Conservation (phyloP, 35 echinoderm and acorn worm genomes). For the Anneissia japonica region DNA sequence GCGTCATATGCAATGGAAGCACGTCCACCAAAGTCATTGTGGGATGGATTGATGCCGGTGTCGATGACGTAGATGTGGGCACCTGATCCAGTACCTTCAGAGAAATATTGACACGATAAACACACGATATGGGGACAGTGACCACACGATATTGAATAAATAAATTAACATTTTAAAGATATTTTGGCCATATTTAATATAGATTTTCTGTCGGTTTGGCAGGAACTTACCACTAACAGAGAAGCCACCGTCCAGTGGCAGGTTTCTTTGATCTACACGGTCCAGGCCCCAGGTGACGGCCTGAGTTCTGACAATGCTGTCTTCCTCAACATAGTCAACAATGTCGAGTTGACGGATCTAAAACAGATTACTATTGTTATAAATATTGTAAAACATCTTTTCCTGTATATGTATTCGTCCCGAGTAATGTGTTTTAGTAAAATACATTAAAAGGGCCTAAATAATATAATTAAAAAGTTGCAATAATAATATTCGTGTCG, state of each 20-base stretch:
- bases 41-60: constrained; percentile 43
- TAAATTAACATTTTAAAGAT: no score
- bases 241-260: constrained; percentile 12
- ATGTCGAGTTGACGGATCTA: constrained; percentile 19
- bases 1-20: constrained; percentile 36
- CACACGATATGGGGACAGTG: background rate
- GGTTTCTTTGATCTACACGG: constrained; percentile 21
- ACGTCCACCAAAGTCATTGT: constrained; percentile 53
- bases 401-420: no score
- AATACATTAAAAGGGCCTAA: no score
- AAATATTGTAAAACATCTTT: no score
- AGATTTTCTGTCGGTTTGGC: background rate
- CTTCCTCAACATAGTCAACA: constrained; percentile 30
- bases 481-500: no score
- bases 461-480: no score
- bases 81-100: constrained; percentile 26
- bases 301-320: background rate
- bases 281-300: constrained; percentile 45
- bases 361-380: no score
- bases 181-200: no score
- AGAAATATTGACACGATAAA: background rate
- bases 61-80: constrained; percentile 63
- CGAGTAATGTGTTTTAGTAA: no score
- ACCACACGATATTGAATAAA: no score
- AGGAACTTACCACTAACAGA: constrained; percentile 6